phyloP scores from a whole-genome alignment of 2,113 vertebrate species.

The Fregata magnificens region DNA sequence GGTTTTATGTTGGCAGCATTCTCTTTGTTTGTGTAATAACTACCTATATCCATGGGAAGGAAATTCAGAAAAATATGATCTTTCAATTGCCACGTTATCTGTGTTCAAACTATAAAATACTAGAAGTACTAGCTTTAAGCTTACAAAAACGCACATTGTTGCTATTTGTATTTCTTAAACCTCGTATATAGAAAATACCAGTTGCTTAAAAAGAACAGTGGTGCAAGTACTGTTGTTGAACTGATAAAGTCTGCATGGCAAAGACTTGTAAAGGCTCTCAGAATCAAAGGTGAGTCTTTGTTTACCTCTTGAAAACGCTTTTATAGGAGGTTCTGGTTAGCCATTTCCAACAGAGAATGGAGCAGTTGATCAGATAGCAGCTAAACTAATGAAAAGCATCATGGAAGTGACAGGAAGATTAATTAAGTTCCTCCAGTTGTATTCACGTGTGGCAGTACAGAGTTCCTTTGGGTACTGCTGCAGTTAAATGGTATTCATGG shows the following conservation, averaged over 20 bases:
- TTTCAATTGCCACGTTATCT: not conserved
- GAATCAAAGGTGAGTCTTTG: conserved; percentile 57
- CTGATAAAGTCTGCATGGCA: conserved; percentile 8
- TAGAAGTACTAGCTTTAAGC: not conserved
- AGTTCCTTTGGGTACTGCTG: conserved; percentile 81
- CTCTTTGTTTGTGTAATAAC: not conserved
- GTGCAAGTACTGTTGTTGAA: not conserved
- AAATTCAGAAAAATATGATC: not conserved
- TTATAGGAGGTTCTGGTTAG: conserved; percentile 55
- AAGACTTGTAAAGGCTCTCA: conserved; percentile 23
- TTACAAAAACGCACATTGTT: not conserved
- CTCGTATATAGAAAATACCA: not conserved
- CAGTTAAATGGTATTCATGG: conserved; percentile 87
- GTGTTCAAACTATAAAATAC: not conserved
- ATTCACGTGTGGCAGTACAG: conserved; percentile 71
- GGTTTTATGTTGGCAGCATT: not conserved
- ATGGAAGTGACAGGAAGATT: conserved; percentile 95
- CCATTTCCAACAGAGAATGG: conserved; percentile 70
- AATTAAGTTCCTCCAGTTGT: conserved; percentile 88
- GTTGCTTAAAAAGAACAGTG: not conserved
- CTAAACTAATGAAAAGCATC: conserved; percentile 94
- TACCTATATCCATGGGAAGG: not conserved
- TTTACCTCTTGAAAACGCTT: conserved; percentile 66
- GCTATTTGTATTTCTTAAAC: conserved; percentile 9
- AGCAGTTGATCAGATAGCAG: conserved; percentile 88